Percentiles rank a stretch among this genome's conserved stretches.
Evolutionary conservation across 2,888 invertebrate genomes (phyloP).

Genomic region (Hyles lineata): DNA sequence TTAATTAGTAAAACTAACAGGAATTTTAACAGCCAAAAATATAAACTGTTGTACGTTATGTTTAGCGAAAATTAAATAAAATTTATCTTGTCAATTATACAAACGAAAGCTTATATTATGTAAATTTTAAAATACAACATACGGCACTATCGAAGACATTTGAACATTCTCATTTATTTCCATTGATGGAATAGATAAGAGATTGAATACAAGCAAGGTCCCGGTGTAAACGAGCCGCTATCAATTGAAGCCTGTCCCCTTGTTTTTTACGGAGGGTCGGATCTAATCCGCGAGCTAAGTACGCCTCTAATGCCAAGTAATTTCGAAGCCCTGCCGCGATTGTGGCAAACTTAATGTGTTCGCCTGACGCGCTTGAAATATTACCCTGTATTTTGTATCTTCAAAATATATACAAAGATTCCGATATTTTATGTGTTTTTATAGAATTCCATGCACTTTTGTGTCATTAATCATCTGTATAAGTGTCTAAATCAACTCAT

Average conservation of each 20-base stretch:
- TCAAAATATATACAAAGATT: background rate
- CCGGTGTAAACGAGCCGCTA: conserved; percentile 59
- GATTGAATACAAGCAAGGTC: conserved; percentile 45
- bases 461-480: too few species aligned
- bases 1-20: too few species aligned
- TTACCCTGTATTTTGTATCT: background rate
- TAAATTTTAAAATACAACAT: too few species aligned
- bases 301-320: conserved; percentile 79
- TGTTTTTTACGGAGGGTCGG: conserved; percentile 81
- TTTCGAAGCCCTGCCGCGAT: conserved; percentile 71
- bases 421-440: background rate
- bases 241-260: conserved; percentile 68
- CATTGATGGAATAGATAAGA: conserved; percentile 34
- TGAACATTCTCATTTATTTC: conserved; percentile 28
- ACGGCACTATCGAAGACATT: too few species aligned
- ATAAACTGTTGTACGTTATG: too few species aligned
- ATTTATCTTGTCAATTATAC: too few species aligned
- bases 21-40: too few species aligned
- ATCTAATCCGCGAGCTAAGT: conserved; percentile 69
- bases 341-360: conserved; percentile 67
- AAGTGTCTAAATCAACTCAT: too few species aligned
- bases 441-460: background rate
- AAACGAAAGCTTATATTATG: too few species aligned
- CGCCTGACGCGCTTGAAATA: conserved; percentile 25
- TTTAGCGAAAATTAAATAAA: too few species aligned